Conservation (phyloP, 2,888 invertebrate genomes). For the Pyrochroa serraticornis region DNA sequence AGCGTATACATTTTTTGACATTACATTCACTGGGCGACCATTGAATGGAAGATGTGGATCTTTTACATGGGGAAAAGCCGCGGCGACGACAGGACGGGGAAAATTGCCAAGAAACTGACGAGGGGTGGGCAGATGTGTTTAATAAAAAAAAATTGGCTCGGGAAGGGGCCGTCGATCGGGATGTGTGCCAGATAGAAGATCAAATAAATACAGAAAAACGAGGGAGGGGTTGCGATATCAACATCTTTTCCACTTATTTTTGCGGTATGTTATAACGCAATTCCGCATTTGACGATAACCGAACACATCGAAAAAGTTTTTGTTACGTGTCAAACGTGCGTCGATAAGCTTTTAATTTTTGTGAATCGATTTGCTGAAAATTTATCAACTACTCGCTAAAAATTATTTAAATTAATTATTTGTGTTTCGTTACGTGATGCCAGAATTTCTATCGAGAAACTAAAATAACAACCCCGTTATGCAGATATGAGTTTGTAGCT, state of each 20-base stretch:
- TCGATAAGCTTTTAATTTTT: too few relatives aligned
- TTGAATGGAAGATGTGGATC: not conserved
- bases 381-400: too few relatives aligned
- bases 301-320: too few relatives aligned
- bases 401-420: too few relatives aligned
- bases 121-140: not conserved
- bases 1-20: constrained; percentile 1
- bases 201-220: not conserved
- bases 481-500: too few relatives aligned
- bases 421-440: too few relatives aligned
- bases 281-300: too few relatives aligned
- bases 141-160: not conserved
- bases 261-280: not conserved
- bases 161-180: not conserved
- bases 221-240: not conserved
- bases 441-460: too few relatives aligned
- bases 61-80: not conserved
- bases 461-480: too few relatives aligned
- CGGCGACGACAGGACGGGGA: not conserved
- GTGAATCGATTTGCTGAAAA: too few relatives aligned
- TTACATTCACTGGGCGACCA: not conserved
- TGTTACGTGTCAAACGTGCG: too few relatives aligned
- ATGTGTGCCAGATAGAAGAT: not conserved
- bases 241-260: not conserved
- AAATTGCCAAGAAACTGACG: constrained; percentile 1